A percentile compares a stretch with the other conserved stretches of the same genome.
phyloP scores from a whole-genome alignment of 2,113 vertebrate species.

The Pelobates fuscus region DNA sequence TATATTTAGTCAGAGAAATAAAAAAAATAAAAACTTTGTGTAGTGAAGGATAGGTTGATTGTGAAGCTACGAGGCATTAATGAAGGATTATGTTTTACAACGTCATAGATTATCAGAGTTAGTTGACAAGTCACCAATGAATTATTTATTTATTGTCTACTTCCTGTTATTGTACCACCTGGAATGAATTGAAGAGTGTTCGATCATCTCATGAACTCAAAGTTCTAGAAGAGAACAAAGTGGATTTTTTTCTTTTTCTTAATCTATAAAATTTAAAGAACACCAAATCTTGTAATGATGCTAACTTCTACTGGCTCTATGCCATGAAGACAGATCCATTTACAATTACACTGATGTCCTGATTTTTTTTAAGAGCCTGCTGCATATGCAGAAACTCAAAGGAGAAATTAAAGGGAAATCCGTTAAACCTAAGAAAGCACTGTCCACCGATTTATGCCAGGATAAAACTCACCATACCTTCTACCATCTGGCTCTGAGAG shows the following conservation, averaged over 20 bases:
- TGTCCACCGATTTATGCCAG: conserved; percentile 56
- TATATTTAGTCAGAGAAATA: too few species aligned
- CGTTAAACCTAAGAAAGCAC: conserved; percentile 70
- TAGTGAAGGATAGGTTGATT: too few species aligned
- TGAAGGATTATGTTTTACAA: too few species aligned
- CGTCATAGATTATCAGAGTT: too few species aligned
- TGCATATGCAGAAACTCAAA: conserved; percentile 67
- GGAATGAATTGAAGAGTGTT: too few species aligned
- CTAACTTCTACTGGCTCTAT: conserved; percentile 48
- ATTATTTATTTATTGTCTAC: too few species aligned
- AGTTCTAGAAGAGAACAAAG: not conserved
- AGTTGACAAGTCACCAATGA: too few species aligned
- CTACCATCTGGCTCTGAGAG: conserved; percentile 9
- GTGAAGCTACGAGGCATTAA: too few species aligned
- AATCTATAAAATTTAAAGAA: conserved; percentile 37
- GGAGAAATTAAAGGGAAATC: conserved; percentile 78
- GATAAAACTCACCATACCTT: conserved; percentile 23
- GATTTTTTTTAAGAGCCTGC: conserved; percentile 82
- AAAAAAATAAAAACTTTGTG: too few species aligned
- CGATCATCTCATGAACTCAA: too few species aligned
- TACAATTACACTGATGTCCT: conserved; percentile 65
- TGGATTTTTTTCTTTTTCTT: conserved; percentile 1
- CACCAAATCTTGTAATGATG: conserved; percentile 45
- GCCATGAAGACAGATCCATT: conserved; percentile 62
- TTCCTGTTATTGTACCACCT: too few species aligned